Conservation (phyloP, 2,888 invertebrate species). For the Luffia ferchaultella region DNA sequence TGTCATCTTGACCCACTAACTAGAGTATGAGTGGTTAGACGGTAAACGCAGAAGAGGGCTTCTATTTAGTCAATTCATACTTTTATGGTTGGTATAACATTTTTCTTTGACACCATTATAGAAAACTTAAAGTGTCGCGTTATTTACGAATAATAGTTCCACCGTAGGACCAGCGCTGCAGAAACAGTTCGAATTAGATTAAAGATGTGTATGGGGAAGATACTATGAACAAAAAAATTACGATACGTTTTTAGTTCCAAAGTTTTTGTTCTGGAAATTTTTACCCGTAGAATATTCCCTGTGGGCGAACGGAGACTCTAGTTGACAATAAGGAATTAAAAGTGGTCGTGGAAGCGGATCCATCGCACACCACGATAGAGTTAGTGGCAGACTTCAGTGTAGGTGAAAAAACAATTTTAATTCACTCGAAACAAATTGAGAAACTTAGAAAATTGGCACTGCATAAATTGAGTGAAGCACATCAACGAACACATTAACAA, state of each 20-base stretch:
- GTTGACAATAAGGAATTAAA: conserved; percentile 3
- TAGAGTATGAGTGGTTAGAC: too few species aligned
- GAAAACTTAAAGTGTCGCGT: not conserved
- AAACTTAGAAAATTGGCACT: not conserved
- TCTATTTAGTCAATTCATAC: too few species aligned
- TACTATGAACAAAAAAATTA: too few species aligned
- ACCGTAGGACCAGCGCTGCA: too few species aligned
- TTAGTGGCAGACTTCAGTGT: not conserved
- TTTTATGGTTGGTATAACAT: too few species aligned
- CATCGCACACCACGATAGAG: not conserved
- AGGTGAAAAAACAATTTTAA: not conserved
- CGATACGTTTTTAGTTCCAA: not conserved
- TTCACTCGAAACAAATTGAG: not conserved
- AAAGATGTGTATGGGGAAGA: not conserved
- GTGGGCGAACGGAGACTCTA: conserved; percentile 1
- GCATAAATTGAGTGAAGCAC: not conserved
- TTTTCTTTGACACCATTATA: too few species aligned
- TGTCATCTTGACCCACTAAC: too few species aligned
- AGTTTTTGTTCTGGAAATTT: not conserved
- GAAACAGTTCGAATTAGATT: too few species aligned
- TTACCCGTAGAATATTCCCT: not conserved
- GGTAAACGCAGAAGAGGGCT: too few species aligned
- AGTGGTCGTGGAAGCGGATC: not conserved
- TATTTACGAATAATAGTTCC: not conserved
- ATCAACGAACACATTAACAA: not conserved